Evolutionary conservation across 2,888 invertebrate genomes (phyloP), one percentile per base, ranked within the genome.

Genomic region (Amphipoea oculea): DNA sequence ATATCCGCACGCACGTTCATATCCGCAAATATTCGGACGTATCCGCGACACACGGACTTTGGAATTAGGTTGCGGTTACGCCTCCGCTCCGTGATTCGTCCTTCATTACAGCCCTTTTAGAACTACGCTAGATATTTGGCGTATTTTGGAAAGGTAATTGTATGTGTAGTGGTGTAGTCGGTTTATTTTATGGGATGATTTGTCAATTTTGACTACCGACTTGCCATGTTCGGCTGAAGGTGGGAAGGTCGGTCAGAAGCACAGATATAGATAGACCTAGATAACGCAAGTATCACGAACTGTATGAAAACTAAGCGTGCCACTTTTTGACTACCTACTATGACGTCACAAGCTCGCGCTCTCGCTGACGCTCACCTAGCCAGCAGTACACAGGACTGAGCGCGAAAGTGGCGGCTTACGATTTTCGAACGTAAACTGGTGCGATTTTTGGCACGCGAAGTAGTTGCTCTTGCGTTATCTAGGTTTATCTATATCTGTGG

Each of bases 1-100:
- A 87, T 90, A 90, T 88, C 87, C 90, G 87, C 82, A 76, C 80
- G 83, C 83, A 72, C 88, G 84, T 74, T 85, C 85, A 88, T 89
- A 89, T 85, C 87, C 87, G 86, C 89, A 89, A 87, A 88, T 90
- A 89, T 86, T 86, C 86, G 86, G 84, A 86, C 83, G 81, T 86
- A 89, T 88, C 87, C 83, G 83, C 85, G 87, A 86, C 90, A 89
- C 86, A 90, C 86, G 82, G 88, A 86, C 90, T 90, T 72, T 74
- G 85, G 87, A 84, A 91, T 90, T 86, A 86, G 82, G 86, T 82
- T 88, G 90, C 83, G 89, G 91, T 88, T 74, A 79, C 81, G 62
- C 79, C 78, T 82, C 68, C 79, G 79, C 76, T 71, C 68, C 76
- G 79, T 89, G 88, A 88, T 88, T 86, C 84, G 68, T 54, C 85